Conservation (phyloP, 2,888 invertebrate species). For the Aleiodes leptofemur region DNA sequence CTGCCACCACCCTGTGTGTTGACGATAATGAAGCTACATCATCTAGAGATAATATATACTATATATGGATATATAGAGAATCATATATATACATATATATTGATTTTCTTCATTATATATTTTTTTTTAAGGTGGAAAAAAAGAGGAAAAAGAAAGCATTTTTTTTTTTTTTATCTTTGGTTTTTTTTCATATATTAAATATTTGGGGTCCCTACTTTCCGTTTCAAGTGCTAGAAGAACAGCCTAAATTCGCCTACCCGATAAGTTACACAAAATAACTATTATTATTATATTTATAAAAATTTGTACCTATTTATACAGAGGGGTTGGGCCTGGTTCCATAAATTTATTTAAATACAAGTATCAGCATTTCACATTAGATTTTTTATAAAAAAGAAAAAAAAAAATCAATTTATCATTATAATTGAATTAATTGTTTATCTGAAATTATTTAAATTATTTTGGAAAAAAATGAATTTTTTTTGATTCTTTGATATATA, state of each 20-base stretch:
- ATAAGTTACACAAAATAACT: conserved; percentile 74
- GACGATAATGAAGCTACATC: conserved; percentile 63
- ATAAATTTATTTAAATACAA: conserved; percentile 6
- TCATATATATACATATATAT: conserved; percentile 47
- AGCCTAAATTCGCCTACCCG: conserved; percentile 78
- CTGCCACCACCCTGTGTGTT: conserved; percentile 72
- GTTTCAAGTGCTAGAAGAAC: conserved; percentile 83
- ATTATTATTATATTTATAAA: conserved; percentile 55
- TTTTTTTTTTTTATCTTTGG: too few species aligned
- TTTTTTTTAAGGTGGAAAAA: conserved; percentile 41
- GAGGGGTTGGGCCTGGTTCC: conserved; percentile 61
- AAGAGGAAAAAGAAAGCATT: conserved; percentile 57
- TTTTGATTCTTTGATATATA: too few species aligned
- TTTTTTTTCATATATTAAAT: conserved; percentile 69
- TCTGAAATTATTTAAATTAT: too few species aligned
- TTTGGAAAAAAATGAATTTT: too few species aligned
- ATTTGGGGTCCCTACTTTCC: conserved; percentile 77
- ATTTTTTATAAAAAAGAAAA: neutral
- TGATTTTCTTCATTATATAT: conserved; percentile 42
- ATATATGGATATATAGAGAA: conserved; percentile 17
- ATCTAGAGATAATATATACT: conserved; percentile 49
- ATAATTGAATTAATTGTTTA: neutral
- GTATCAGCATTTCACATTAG: neutral
- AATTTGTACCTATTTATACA: conserved; percentile 59
- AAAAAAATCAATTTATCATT: neutral